phyloP scores from a whole-genome alignment of 2,888 invertebrate species.

The Rhimphoctona megacephalus region DNA sequence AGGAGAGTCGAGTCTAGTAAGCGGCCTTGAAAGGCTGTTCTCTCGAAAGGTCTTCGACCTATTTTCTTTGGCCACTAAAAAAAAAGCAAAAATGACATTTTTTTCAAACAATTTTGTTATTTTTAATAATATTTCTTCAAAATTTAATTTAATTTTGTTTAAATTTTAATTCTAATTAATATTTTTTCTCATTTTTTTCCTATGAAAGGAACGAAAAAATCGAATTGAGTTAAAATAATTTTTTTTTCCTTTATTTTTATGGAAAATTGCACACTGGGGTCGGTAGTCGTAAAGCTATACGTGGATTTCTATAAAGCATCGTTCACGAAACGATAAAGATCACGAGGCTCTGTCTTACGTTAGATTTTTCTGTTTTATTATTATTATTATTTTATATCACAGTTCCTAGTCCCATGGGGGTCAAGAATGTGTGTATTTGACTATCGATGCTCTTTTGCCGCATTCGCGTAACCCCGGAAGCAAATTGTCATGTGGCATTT shows the following conservation, averaged over 20 bases:
- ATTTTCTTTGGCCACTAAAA: background rate
- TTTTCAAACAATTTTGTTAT: background rate
- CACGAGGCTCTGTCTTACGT: background rate
- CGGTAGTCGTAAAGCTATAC: background rate
- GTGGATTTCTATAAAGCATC: slow-evolving; percentile 17
- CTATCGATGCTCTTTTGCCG: slow-evolving; percentile 1
- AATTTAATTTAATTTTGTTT: background rate
- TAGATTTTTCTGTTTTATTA: background rate
- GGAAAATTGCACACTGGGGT: background rate
- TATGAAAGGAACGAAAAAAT: background rate
- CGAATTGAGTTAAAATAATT: background rate
- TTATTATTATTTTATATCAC: background rate
- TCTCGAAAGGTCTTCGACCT: slow-evolving; percentile 52
- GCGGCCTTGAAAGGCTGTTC: slow-evolving; percentile 76
- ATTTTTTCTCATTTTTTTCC: no score
- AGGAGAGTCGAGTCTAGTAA: slow-evolving; percentile 61
- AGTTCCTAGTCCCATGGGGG: background rate
- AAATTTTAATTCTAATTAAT: background rate
- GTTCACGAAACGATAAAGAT: slow-evolving; percentile 56
- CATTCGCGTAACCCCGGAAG: slow-evolving; percentile 27
- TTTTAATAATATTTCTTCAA: background rate
- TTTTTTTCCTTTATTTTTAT: background rate
- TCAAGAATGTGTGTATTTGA: slow-evolving; percentile 21
- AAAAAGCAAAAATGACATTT: background rate
- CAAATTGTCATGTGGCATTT: background rate